Evolutionary conservation across 2,113 vertebrate genomes (phyloP).

Genomic region (Pollimyrus isidori): DNA sequence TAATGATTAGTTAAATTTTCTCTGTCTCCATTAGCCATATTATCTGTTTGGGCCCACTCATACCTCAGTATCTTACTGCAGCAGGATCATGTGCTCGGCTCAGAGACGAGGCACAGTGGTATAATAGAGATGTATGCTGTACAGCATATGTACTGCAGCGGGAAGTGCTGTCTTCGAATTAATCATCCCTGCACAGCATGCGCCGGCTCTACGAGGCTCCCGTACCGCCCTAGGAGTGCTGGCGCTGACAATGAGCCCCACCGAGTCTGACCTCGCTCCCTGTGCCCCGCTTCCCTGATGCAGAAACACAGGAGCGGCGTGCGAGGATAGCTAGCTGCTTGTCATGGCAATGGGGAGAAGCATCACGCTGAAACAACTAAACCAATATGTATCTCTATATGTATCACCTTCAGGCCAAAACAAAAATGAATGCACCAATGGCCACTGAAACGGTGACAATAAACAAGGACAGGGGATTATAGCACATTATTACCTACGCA

Average conservation of each 20-base stretch:
- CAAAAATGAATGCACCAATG: neutral
- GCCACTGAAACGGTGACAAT: neutral
- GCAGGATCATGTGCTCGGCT: no score
- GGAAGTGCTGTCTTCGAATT: neutral
- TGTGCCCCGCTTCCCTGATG: neutral
- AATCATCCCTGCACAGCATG: neutral
- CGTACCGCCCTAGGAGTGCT: neutral
- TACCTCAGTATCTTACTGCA: neutral
- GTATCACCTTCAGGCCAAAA: neutral
- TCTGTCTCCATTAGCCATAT: neutral
- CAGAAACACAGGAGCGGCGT: neutral
- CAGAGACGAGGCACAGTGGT: neutral
- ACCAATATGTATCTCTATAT: neutral
- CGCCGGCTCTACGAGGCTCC: neutral
- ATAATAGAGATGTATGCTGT: constrained; percentile 2
- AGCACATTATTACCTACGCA: neutral
- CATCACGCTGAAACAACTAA: neutral
- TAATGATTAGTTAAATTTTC: neutral
- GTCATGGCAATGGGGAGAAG: neutral
- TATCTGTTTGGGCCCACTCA: neutral
- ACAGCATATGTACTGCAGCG: constrained; percentile 3
- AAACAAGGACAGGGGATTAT: neutral
- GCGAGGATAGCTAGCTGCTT: neutral
- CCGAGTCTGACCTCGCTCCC: neutral
- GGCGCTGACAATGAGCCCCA: neutral